Conservation (phyloP, 2,113 vertebrate genomes). For the Microcebus griseorufus region DNA sequence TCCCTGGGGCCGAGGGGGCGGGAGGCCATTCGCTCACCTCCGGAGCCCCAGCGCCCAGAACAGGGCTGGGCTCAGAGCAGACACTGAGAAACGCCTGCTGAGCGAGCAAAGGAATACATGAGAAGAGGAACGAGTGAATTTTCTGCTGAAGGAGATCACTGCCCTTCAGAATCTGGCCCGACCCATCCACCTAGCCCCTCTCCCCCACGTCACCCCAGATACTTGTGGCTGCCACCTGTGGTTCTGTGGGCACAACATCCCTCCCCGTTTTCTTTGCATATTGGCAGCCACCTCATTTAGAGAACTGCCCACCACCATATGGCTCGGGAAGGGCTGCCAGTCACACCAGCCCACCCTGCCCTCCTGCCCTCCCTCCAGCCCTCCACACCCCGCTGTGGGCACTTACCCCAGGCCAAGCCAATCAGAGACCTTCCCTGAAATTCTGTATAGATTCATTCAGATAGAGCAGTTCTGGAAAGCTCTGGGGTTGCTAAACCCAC, state of each 20-base stretch:
- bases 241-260: neutral
- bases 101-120: neutral
- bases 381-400: neutral
- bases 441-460: neutral
- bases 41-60: neutral
- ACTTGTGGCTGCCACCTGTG: neutral
- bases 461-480: neutral
- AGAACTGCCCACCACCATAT: neutral
- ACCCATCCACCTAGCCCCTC: neutral
- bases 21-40: neutral
- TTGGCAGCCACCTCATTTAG: neutral
- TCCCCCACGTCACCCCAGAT: rapidly evolving
- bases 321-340: neutral
- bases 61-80: neutral
- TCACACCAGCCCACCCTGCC: neutral
- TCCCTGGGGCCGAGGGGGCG: neutral
- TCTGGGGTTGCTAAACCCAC: neutral
- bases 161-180: neutral
- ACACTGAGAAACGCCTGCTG: neutral
- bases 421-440: neutral
- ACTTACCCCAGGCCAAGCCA: neutral
- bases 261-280: neutral
- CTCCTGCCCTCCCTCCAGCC: neutral
- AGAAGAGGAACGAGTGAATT: neutral
- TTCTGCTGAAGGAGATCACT: neutral